Evolutionary conservation across 2,797 vertebrate species (phyloP), one percentile per base, ranked within the genome.

Genomic region (Mormyrus hasselquistii): DNA sequence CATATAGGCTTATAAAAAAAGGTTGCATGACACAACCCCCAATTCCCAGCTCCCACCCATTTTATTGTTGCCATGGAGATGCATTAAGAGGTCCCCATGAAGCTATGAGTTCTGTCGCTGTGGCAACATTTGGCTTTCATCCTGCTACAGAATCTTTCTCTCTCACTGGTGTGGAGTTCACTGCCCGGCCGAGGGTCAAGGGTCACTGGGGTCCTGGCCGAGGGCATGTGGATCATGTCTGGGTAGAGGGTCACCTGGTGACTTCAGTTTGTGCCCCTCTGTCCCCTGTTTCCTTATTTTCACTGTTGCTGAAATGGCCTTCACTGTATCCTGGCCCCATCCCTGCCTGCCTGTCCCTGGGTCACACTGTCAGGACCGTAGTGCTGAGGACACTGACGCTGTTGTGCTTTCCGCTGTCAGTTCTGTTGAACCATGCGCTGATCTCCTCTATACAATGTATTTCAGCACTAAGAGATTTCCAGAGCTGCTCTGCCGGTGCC

Each of bases 51-150:
- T 55, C 84, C 49, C 5, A 38, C 49, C 82, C 82, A 53, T 69
- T 57, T 86, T 4, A 59, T 38, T 29, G 88, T 89, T 89, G 83
- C 59, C 59, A 89, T 89, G 88, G 88, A 85, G 50, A 89, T 57
- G 38, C 62, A 50, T 59, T 82, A 88, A 82, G 59, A 49, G 53
- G 19, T 52, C 89, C 82, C 59, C 76, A 62, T 59, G 62, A 25
- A 69, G 76, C 59, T 89, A 83, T 85, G 5, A 50, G 69, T 90
- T 85, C 53, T 49, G 44, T 89, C 87, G 10, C 82, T n/a, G 47
- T 87, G 49, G 83, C 69, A 88, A 88, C 69, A 34, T 88, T 88
- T 90, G 34, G 41, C 53, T 88, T 90, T 90, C 44, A 86, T 88
- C 86, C 10, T 69, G 86, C 49, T 53, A 34, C 38, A n/a, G 79